Conservation (phyloP, 2,797 vertebrate genomes). For the Amphiprion clarkii region DNA sequence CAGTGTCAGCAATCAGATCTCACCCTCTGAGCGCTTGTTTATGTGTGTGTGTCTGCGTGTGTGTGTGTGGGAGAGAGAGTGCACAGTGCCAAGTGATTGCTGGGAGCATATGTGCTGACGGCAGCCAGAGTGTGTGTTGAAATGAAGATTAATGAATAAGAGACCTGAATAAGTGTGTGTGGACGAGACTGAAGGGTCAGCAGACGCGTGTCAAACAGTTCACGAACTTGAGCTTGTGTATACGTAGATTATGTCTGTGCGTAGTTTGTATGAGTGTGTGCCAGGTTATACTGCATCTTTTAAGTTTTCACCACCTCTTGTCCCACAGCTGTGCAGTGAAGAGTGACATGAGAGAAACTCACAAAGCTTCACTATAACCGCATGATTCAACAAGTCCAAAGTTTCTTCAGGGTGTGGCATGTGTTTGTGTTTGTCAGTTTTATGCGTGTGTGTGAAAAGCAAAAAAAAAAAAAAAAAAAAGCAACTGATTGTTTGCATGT, state of each 20-base stretch:
- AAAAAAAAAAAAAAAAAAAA: neutral
- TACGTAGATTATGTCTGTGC: constrained; percentile 24
- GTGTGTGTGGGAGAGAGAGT: constrained; percentile 42
- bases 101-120: constrained; percentile 82
- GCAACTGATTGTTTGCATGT: constrained; percentile 31
- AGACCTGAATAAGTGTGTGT: constrained; percentile 52
- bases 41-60: constrained; percentile 31
- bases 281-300: constrained; percentile 57
- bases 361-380: constrained; percentile 48
- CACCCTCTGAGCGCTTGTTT: constrained; percentile 70
- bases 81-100: constrained; percentile 80
- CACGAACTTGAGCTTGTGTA: constrained; percentile 61
- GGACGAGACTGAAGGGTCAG: constrained; percentile 63
- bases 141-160: constrained; percentile 85
- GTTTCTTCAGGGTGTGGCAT: constrained; percentile 6
- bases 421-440: constrained; percentile 15
- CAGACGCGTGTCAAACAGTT: constrained; percentile 57
- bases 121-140: constrained; percentile 81
- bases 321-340: constrained; percentile 73
- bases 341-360: constrained; percentile 71
- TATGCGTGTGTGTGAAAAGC: constrained; percentile 14
- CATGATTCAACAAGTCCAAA: constrained; percentile 57
- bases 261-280: constrained; percentile 27
- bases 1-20: constrained; percentile 84
- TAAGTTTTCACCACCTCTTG: constrained; percentile 63